Percentiles rank a stretch among this genome's conserved stretches.
These are phyloP conservation scores for Drosophila micromelanica DNA, from an alignment of 1,140 invertebrate genomes.

Conservation along the genomic window DNA sequence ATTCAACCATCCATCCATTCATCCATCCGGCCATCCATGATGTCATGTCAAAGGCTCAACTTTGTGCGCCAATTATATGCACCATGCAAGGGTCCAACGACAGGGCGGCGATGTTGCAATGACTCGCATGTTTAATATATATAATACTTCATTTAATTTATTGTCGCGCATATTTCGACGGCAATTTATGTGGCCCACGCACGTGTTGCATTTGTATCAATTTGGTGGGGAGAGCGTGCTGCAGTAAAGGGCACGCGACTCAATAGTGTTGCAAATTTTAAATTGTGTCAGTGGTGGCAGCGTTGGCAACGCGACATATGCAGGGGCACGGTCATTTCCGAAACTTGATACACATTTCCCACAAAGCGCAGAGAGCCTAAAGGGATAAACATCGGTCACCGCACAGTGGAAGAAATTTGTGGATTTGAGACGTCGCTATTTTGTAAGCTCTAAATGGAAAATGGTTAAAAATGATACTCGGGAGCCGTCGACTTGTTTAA, in stretches of 20 bases:
- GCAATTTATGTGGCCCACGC: slow-evolving; percentile 67
- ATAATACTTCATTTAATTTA: slow-evolving; percentile 72
- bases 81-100: slow-evolving; percentile 20
- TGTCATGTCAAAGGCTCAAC: slow-evolving; percentile 43
- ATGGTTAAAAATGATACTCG: too few relatives aligned
- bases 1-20: not conserved
- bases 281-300: slow-evolving; percentile 69
- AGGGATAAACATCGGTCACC: slow-evolving; percentile 12
- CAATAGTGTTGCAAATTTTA: slow-evolving; percentile 49
- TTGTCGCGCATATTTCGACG: slow-evolving; percentile 66
- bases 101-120: slow-evolving; percentile 30
- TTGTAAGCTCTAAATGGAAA: too few relatives aligned
- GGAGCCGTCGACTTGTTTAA: too few relatives aligned
- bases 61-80: slow-evolving; percentile 32
- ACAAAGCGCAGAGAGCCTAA: slow-evolving; percentile 36
- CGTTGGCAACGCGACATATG: slow-evolving; percentile 12
- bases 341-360: slow-evolving; percentile 68
- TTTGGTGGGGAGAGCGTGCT: not conserved
- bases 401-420: slow-evolving; percentile 43
- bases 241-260: slow-evolving; percentile 15
- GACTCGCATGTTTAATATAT: slow-evolving; percentile 45
- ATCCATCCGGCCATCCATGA: slow-evolving; percentile 28
- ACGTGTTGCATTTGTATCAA: slow-evolving; percentile 57
- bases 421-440: not conserved
- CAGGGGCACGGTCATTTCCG: slow-evolving; percentile 47